A percentile compares a stretch with the other conserved stretches of the same genome.
Conservation (phyloP, 2,888 invertebrate species). For the Stictocephala bisonia region DNA sequence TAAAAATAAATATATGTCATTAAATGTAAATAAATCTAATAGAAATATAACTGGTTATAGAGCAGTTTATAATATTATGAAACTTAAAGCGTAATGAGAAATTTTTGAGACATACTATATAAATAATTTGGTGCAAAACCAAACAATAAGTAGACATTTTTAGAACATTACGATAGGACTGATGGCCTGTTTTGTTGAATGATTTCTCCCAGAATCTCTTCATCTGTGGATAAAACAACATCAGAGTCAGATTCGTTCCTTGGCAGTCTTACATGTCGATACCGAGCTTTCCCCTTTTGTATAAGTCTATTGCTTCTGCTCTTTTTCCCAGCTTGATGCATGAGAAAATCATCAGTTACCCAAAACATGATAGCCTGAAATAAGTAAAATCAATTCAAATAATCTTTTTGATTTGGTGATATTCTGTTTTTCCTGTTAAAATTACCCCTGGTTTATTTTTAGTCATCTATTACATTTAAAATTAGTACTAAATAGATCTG, state of each 20-base stretch:
- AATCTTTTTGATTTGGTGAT: too few species aligned
- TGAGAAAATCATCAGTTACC: conserved; percentile 87
- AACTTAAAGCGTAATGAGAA: too few species aligned
- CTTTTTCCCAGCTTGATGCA: conserved; percentile 67
- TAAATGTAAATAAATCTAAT: too few species aligned
- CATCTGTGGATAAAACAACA: conserved; percentile 72
- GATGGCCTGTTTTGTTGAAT: conserved; percentile 22
- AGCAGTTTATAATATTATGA: too few species aligned
- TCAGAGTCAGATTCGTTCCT: conserved; percentile 73
- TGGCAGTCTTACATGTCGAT: conserved; percentile 70
- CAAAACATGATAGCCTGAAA: conserved; percentile 84
- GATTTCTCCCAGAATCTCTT: conserved; percentile 68
- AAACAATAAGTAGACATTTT: background rate
- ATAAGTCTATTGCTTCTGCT: conserved; percentile 60
- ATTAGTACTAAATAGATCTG: too few species aligned
- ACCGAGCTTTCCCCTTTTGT: conserved; percentile 67
- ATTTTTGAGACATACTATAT: too few species aligned
- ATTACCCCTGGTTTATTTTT: too few species aligned
- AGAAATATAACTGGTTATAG: too few species aligned
- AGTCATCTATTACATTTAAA: too few species aligned
- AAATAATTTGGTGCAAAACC: too few species aligned
- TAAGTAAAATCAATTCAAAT: conserved; percentile 24
- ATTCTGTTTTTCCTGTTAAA: too few species aligned
- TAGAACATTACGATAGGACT: conserved; percentile 17
- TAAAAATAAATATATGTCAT: too few species aligned